phyloP scores from a whole-genome alignment of 2,113 vertebrate species.

The Ciconia stormi region DNA sequence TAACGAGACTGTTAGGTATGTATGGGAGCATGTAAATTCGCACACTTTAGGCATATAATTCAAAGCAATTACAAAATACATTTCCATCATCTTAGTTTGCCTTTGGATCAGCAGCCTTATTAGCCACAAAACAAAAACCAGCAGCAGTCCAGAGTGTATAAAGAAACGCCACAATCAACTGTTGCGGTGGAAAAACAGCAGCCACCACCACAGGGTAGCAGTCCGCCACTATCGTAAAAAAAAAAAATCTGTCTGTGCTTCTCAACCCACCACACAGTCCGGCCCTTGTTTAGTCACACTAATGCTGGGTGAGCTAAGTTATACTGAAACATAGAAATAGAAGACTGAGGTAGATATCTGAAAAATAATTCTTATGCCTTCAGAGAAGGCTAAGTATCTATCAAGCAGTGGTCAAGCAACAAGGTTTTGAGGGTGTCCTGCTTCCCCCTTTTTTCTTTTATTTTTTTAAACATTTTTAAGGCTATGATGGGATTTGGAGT shows the following conservation, averaged over 20 bases:
- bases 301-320: neutral
- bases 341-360: neutral
- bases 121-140: neutral
- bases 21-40: neutral
- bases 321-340: neutral
- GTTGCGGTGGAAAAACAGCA: neutral
- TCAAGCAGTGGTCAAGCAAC: neutral
- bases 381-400: neutral
- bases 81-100: neutral
- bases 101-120: neutral
- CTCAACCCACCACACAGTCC: neutral
- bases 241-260: neutral
- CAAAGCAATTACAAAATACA: neutral
- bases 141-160: neutral
- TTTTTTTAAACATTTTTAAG: neutral
- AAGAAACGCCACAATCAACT: neutral
- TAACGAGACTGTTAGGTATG: neutral
- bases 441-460: too few relatives aligned
- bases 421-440: neutral
- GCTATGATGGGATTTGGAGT: neutral
- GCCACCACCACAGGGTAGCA: neutral
- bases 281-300: neutral
- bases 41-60: neutral
- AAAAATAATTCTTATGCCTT: neutral
- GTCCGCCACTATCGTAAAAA: neutral